Base-by-base conservation (phyloP, 2,888 invertebrate genomes). In the Euzophera pinguis region DNA sequence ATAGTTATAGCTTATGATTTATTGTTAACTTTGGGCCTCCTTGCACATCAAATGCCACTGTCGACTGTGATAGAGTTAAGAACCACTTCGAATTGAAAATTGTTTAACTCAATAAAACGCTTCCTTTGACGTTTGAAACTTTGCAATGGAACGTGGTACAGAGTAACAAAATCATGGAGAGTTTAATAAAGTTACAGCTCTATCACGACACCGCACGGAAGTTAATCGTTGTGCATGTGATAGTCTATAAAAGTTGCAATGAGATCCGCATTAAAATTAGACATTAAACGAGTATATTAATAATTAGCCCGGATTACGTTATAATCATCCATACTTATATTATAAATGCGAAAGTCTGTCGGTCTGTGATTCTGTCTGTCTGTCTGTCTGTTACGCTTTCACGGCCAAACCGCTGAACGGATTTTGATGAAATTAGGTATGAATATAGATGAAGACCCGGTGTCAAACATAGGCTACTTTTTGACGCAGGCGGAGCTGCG, bases 111-210 rank as follows among this genome's bases (percentile, higher is more conserved):
- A 63, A 67, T 71, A 59, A 67, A 50, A 64, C 65, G 59, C 62
- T 51, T 50, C 67, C 69, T 76, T 77, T 73, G 64, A 69, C 50
- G 56, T 55, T 58, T 54, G 59, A 68, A 70, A 71, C 61, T 70
- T 69, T 47, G 55, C 53, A 52, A 53, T 47, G 59, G 53, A 58
- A 58, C 53, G 49, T 58, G 59, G 58, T 62, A 55, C 59, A 65
- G 62, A 63, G 56, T 65, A 76, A 82, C 69, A 65, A 56, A 74
- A 71, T 80, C 78, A 69, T 55, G 64, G 65, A 22, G 22, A 3
- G 2, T 22, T 61, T 83, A 86, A 87, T 66, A 61, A 69, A 55
- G 67, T 86, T 86, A 83, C 57, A 70, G 64, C 72, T 84, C 78
- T 80, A 83, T 84, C 78, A 76, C 53, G 59, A 54, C 10, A 43